Evolutionary conservation across 2,113 vertebrate species (phyloP).

Genomic region (Mustelus asterias): DNA sequence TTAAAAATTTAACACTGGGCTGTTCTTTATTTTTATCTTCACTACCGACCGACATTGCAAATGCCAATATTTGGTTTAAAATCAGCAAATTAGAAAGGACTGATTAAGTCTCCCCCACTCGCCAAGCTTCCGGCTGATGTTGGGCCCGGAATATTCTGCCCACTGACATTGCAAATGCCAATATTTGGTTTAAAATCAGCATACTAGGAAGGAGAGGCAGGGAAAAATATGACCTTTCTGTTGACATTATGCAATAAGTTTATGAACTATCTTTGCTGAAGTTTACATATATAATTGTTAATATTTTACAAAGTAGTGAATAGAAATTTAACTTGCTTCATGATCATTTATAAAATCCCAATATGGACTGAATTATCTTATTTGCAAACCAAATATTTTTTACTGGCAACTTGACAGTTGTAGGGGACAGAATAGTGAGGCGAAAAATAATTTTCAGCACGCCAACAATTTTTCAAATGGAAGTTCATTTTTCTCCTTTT

Average conservation of each 20-base stretch:
- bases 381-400: not conserved
- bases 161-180: not conserved
- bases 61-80: not conserved
- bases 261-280: not conserved
- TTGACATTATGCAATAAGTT: constrained; percentile 10
- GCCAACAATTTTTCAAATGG: not conserved
- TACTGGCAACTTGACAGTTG: not conserved
- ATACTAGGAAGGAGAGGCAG: not conserved
- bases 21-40: not conserved
- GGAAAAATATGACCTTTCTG: not conserved
- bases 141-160: no score
- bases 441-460: not conserved
- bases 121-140: no score
- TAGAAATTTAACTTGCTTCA: not conserved
- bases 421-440: not conserved
- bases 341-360: not conserved
- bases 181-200: not conserved
- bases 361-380: not conserved
- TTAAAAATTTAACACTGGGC: not conserved
- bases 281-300: not conserved
- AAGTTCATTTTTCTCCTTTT: not conserved
- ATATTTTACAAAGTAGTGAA: not conserved
- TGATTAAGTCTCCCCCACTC: no score
- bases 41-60: not conserved
- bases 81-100: not conserved